A percentile compares a stretch with the other conserved stretches of the same genome.
Evolutionary conservation across 2,797 vertebrate genomes (phyloP).

Genomic region (Myotis planiceps): DNA sequence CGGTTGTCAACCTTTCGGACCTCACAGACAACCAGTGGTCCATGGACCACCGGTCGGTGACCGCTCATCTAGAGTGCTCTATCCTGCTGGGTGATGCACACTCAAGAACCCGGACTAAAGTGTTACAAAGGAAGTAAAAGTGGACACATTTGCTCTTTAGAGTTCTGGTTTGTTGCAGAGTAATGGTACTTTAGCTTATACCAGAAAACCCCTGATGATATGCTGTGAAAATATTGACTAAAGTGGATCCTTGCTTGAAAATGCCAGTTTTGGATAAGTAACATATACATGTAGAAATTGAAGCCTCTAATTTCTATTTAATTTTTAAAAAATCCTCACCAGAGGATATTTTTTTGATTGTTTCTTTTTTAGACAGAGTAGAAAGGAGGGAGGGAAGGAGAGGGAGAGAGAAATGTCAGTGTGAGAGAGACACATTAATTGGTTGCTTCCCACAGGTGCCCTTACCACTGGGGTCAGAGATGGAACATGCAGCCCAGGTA

Average conservation of each 20-base stretch:
- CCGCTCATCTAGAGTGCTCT: background rate
- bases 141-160: background rate
- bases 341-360: too few relatives aligned
- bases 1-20: too few relatives aligned
- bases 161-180: background rate
- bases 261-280: background rate
- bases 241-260: background rate
- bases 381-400: too few relatives aligned
- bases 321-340: too few relatives aligned
- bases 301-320: background rate
- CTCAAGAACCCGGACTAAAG: background rate
- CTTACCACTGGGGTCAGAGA: too few relatives aligned
- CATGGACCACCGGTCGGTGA: too few relatives aligned
- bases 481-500: too few relatives aligned
- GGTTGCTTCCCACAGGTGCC: too few relatives aligned
- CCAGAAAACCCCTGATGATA: background rate
- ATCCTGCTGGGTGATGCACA: background rate
- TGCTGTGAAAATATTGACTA: slow-evolving; percentile 37
- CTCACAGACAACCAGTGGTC: too few relatives aligned
- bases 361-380: too few relatives aligned
- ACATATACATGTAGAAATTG: background rate
- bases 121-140: background rate
- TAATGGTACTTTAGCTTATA: background rate
- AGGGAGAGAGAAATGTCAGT: too few relatives aligned
- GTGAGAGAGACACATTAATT: too few relatives aligned